Base-by-base conservation (phyloP, 2,113 vertebrate species). In the Coptodon rendalli region DNA sequence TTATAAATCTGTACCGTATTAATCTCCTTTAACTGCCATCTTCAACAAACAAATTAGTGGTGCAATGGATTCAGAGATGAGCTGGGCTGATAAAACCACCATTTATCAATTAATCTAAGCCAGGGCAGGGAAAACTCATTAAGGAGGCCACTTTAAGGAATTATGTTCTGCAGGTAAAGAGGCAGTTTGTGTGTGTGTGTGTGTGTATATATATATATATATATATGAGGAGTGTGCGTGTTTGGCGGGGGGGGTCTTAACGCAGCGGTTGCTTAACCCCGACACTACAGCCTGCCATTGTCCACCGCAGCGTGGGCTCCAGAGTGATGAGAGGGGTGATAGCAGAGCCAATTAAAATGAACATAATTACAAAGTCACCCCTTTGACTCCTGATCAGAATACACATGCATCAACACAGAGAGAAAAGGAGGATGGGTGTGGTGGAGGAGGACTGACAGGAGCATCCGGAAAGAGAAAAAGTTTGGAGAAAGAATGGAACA, bases 291-390 rank as follows among this genome's bases (percentile, higher is more conserved):
- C 86, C 93, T 86, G 92, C 93, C 94, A 95, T 93, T 94, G 96
- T 96, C 96, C 96, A 84, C 92, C 40, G 7, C 82, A 86, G 91
- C 61, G 79, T 94, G 92, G 93, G 94, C 93, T 93, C 92, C 84
- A 89, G 85, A 93, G 94, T 90, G 96, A 97, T 96, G 94, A 93
- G 95, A 93, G 86, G 81, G 85, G 84, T 95, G 96, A 97, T 97
- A 96, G 95, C 91, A 84, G 92, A 96, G 95, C 94, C 96, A 97
- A 97, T 97, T 97, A 97, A 96, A 96, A 96, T 94, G 95, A 96
- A 97, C 95, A 97, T 97, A 97, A 97, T 97, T 97, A 96, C 96
- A 96, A 95, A 96, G 96, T 96, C 95, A 96, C 95, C 96, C 93
- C 91, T 94, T 95, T 95, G 95, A 96, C 92, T 94, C 91, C 94